phyloP scores from a whole-genome alignment of 1,140 invertebrate species.

The Drosophila guanche region DNA sequence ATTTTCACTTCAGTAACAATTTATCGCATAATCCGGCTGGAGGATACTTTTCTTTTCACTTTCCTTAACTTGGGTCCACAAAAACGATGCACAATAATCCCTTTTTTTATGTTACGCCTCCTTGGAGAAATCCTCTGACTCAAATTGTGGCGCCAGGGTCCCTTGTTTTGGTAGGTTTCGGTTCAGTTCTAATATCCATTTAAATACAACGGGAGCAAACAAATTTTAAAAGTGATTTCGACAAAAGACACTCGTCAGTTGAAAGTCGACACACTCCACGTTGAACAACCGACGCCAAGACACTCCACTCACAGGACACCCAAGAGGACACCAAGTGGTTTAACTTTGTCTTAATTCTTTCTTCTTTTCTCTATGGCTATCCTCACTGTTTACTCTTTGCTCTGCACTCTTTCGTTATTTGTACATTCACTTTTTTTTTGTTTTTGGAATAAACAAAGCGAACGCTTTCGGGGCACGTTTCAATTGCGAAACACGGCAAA shows the following conservation, averaged over 20 bases:
- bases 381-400: slow-evolving; percentile 15
- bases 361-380: slow-evolving; percentile 1
- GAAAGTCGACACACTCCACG: slow-evolving; percentile 20
- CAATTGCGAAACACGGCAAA: slow-evolving; percentile 46
- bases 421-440: slow-evolving; percentile 5
- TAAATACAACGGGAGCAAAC: slow-evolving; percentile 56
- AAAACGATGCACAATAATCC: slow-evolving; percentile 71
- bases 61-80: slow-evolving; percentile 9
- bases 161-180: slow-evolving; percentile 8
- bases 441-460: background rate
- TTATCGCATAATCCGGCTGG: slow-evolving; percentile 66
- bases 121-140: slow-evolving; percentile 42
- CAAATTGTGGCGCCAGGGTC: background rate
- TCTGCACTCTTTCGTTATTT: slow-evolving; percentile 25
- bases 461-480: slow-evolving; percentile 1
- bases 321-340: slow-evolving; percentile 53
- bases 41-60: slow-evolving; percentile 49
- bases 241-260: slow-evolving; percentile 56
- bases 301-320: slow-evolving; percentile 34
- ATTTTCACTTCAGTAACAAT: slow-evolving; percentile 70
- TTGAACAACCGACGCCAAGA: slow-evolving; percentile 10
- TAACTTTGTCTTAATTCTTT: slow-evolving; percentile 55
- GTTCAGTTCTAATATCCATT: slow-evolving; percentile 51
- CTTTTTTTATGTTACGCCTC: slow-evolving; percentile 55
- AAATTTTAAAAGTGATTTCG: slow-evolving; percentile 69